phyloP scores from a whole-genome alignment of 2,888 invertebrate genomes.

The Nezara viridula region DNA sequence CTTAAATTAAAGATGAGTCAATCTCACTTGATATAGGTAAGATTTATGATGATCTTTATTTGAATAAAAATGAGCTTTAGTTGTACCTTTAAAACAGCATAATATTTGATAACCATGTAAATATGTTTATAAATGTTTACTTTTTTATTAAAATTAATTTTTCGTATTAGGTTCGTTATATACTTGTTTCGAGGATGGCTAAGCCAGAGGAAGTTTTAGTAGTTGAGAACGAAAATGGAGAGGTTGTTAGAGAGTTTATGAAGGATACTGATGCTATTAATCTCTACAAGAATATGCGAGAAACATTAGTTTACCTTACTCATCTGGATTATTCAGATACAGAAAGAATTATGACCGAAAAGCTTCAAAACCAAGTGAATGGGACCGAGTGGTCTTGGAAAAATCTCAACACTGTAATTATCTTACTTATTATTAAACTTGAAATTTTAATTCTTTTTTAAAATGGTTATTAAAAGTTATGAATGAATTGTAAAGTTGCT shows the following conservation, averaged over 20 bases:
- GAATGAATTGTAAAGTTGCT: too few relatives aligned
- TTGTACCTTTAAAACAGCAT: background rate
- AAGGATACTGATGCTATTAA: constrained; percentile 99
- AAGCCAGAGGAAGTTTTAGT: constrained; percentile 99
- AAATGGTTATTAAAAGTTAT: too few relatives aligned
- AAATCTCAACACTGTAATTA: constrained; percentile 90
- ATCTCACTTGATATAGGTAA: too few relatives aligned
- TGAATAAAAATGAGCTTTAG: background rate
- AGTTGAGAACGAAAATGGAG: constrained; percentile 99
- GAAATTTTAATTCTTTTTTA: background rate
- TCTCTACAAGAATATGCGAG: constrained; percentile 99
- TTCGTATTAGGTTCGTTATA: constrained; percentile 80
- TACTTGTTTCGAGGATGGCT: constrained; percentile 99
- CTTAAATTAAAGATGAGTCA: background rate
- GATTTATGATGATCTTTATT: background rate
- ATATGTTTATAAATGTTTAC: background rate
- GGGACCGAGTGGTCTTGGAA: constrained; percentile 99
- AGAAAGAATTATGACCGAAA: constrained; percentile 98
- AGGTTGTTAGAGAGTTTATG: constrained; percentile 99
- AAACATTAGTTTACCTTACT: constrained; percentile 96
- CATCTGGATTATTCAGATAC: constrained; percentile 98
- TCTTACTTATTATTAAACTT: background rate
- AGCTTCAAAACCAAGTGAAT: constrained; percentile 97
- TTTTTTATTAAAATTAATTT: background rate
- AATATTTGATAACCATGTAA: background rate